Evolutionary conservation across 1,140 invertebrate species (phyloP), one percentile per base, ranked within the genome.

Genomic region (Psilanteris sp.): DNA sequence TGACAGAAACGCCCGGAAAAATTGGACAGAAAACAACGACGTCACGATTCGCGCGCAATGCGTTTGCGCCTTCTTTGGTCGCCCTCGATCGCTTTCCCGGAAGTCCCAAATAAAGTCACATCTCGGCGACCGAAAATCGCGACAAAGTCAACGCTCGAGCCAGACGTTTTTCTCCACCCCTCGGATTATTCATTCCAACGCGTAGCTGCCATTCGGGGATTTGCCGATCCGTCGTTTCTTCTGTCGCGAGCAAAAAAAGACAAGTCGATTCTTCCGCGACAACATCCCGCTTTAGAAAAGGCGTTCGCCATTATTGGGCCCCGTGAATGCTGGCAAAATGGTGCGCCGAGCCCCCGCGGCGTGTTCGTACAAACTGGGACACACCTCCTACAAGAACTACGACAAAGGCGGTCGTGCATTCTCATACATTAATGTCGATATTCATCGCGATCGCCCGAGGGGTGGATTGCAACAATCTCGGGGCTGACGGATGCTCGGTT

Each of bases 361-460:
- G 77, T 26, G 18, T 43, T 50, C 29, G 16, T 50, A 72, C 70
- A 70, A 75, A 77, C 62, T 37, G 31, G 8, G 67, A 75, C 66
- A 81, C 62, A 79, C 74, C 74, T 72, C 68, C 64, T 52, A 44
- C 18, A 24, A 57, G 10, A 41, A 22, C 7, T 13, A 1, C 13
- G 32, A 74, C 62, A 74, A 67, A 75, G 32, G 39, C 11, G 36
- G 7, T 61, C 70, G 61, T 74, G 70, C 52, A 31, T 27, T 24
- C 43, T 74, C 70, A 74, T 74, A 59, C 52, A 74, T 74, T 74
- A 66, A 52, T 44, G 46, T 32, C 20, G 52, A 74, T 61, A 73
- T 74, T 74, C 52, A 44, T 66, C 70, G 54, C 29, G 37, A 57
- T 64, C 3, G 9, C 10, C 43, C 13, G 22, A 36, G 32, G 67